These are phyloP conservation scores for Spilosoma lubricipeda DNA, from an alignment of 2,888 invertebrate genomes.

Conservation along the genomic window DNA sequence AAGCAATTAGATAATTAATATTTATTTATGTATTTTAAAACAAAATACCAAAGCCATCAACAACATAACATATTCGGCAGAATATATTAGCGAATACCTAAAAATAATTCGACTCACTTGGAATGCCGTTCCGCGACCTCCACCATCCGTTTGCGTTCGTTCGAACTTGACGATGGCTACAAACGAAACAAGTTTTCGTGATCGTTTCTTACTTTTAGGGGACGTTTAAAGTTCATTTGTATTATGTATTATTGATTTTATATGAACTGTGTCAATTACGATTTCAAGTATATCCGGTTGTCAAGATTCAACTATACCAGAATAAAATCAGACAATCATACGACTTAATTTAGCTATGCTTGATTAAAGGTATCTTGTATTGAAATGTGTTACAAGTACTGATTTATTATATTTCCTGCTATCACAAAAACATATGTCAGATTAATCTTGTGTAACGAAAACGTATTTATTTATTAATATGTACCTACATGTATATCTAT, in stretches of 20 bases:
- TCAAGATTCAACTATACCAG: neutral
- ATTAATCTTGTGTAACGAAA: neutral
- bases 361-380: neutral
- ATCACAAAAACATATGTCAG: neutral
- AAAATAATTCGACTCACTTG: slow-evolving; percentile 63
- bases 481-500: too few relatives aligned
- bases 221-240: slow-evolving; percentile 19
- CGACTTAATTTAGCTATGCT: neutral
- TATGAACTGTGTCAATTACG: neutral
- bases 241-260: neutral
- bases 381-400: neutral
- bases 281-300: neutral
- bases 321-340: neutral
- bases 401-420: neutral
- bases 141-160: slow-evolving; percentile 54
- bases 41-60: slow-evolving; percentile 4
- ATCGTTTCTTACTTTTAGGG: slow-evolving; percentile 34
- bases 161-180: slow-evolving; percentile 44
- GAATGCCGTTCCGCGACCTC: slow-evolving; percentile 73
- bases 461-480: neutral
- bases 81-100: slow-evolving; percentile 62
- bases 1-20: too few relatives aligned
- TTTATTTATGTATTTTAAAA: neutral
- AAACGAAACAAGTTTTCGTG: slow-evolving; percentile 53
- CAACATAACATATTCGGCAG: slow-evolving; percentile 28